phyloP scores from a whole-genome alignment of 2,888 invertebrate species.

The Plebejus anna region DNA sequence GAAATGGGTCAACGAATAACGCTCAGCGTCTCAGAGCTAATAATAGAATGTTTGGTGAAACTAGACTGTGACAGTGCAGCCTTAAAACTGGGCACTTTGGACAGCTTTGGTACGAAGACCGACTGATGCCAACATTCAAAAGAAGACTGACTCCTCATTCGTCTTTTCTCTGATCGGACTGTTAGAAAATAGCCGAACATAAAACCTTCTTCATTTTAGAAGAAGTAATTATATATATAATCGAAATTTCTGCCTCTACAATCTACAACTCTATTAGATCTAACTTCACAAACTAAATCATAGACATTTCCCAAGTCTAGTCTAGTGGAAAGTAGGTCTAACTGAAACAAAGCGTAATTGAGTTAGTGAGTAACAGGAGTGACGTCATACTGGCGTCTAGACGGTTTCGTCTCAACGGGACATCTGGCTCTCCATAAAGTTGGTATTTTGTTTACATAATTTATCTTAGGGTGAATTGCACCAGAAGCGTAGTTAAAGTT shows the following conservation, averaged over 20 bases:
- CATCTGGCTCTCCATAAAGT: neutral
- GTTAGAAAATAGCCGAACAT: neutral
- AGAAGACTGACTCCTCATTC: no score
- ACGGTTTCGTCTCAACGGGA: neutral
- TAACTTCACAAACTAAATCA: no score
- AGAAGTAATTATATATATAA: neutral
- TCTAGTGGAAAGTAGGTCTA: conserved; percentile 14
- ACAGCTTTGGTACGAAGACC: neutral
- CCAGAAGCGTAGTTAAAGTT: no score
- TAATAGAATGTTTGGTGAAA: conserved; percentile 29
- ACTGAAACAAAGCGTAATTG: conserved; percentile 1
- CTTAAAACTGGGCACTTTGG: neutral
- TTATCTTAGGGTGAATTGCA: neutral
- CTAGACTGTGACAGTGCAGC: neutral
- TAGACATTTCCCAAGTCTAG: neutral
- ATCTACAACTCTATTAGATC: no score
- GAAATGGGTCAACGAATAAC: conserved; percentile 44
- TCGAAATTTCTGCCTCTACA: no score
- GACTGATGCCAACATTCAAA: neutral
- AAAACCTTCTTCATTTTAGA: neutral
- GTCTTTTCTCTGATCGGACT: no score
- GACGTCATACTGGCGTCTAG: neutral
- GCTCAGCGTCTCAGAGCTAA: conserved; percentile 34
- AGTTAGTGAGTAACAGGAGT: conserved; percentile 3
- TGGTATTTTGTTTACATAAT: conserved; percentile 9